phyloP scores from a whole-genome alignment of 2,113 vertebrate genomes.

The Rhinolophus sinicus region DNA sequence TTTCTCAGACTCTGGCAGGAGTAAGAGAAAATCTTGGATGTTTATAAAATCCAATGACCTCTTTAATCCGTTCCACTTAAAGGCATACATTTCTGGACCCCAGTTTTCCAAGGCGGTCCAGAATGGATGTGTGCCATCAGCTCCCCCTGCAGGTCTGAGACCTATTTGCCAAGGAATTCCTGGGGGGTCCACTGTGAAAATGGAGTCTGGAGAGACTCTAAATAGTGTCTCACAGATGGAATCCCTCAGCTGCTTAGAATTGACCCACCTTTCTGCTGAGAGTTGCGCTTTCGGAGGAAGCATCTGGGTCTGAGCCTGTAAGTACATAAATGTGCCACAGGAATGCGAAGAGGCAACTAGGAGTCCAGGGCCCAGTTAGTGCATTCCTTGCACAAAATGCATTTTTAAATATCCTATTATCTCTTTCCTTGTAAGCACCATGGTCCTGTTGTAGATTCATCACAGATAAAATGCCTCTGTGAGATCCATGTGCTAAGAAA shows the following conservation, averaged over 20 bases:
- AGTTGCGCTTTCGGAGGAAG: neutral
- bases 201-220: neutral
- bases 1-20: constrained; percentile 3
- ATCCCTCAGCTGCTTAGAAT: neutral
- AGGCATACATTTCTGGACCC: neutral
- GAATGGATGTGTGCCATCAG: neutral
- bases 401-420: neutral
- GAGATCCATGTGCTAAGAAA: neutral
- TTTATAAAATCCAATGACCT: constrained; percentile 29
- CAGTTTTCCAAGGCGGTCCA: neutral
- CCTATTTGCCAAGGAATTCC: neutral
- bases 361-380: neutral
- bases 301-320: neutral
- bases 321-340: too few relatives aligned
- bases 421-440: neutral
- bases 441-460: neutral
- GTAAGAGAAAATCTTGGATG: constrained; percentile 26
- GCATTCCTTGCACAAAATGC: neutral
- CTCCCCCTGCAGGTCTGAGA: constrained; percentile 55
- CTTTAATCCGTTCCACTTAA: neutral
- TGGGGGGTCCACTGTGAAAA: neutral
- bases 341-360: neutral
- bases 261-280: neutral
- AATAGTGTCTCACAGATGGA: neutral
- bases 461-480: neutral